Evolutionary conservation across 2,113 vertebrate genomes (phyloP).

Genomic region (Zosterops japonicus): DNA sequence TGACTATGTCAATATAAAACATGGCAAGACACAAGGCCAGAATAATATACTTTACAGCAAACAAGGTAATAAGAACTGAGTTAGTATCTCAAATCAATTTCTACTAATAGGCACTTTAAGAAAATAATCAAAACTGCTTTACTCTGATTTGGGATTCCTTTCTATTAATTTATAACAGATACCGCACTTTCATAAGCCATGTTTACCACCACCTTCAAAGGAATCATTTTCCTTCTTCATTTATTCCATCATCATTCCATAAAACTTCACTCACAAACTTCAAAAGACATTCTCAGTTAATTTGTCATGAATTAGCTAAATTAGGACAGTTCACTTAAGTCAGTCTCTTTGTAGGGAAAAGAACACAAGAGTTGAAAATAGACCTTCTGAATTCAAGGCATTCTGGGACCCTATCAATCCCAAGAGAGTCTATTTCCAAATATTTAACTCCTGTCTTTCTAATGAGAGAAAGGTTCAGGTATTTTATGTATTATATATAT

Average conservation of each 20-base stretch:
- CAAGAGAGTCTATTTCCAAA: not conserved
- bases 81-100: constrained; percentile 35
- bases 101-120: not conserved
- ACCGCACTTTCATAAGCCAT: not conserved
- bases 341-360: not conserved
- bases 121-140: constrained; percentile 25
- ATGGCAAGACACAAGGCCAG: not conserved
- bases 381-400: not conserved
- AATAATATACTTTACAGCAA: not conserved
- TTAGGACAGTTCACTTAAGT: not conserved
- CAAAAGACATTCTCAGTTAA: not conserved
- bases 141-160: not conserved
- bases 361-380: not conserved
- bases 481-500: not conserved
- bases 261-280: not conserved
- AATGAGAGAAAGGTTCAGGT: not conserved
- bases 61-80: not conserved
- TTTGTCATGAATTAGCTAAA: not conserved
- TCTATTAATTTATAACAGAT: not conserved
- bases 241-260: not conserved
- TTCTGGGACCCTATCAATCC: rapidly evolving
- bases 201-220: not conserved
- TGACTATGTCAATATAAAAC: not conserved
- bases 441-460: not conserved
- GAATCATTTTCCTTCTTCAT: not conserved